Evolutionary conservation across 2,888 invertebrate species (phyloP), one percentile per base, ranked within the genome.

Genomic region (Tachina lurida): DNA sequence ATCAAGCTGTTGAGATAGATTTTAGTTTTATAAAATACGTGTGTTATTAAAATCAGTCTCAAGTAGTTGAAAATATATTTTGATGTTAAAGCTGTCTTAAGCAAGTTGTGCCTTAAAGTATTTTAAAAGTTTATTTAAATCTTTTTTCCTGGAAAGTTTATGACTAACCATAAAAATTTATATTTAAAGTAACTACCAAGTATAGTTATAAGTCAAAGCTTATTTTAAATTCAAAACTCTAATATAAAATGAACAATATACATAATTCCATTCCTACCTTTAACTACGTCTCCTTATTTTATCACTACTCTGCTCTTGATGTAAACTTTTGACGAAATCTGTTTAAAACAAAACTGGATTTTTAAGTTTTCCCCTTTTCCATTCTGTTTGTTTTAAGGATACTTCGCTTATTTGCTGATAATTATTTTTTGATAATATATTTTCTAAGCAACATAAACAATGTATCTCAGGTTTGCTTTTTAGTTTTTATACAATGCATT

Each of bases 21-120:
- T 43, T 49, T 60, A n/a, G 15, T 19, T 49, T 41, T 19, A 65
- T 56, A 65, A 49, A 41, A 49, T 52, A 31, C 49, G 71, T 60
- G n/a, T 75, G 41, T 78, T 78, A 75, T 82, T 81, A 74, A 78
- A 77, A 81, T 49, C 70, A 81, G 70, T 78, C 70, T 85, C 58
- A 81, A 78, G 74, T 63, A 41, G 74, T 58, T 58, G 10, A 12
- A 22, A 31, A 10, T 63, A 17, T 56, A 45, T 15, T 19, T 13
- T 45, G n/a, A 41, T 62, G 41, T n/a, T 3, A 3, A 5, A 10
- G 15, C 1, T 4, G 31, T 2, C 4, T 31, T 31, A 4, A 3
- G 4, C 1, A 47, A 47, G 0, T 47, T 47, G 47, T 10, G 10
- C 47, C 3, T 15, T 47, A 8, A 47, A 47, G 3, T 47, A 2